Base-by-base conservation (phyloP, 2,113 vertebrate species). In the Callionymus lyra region DNA sequence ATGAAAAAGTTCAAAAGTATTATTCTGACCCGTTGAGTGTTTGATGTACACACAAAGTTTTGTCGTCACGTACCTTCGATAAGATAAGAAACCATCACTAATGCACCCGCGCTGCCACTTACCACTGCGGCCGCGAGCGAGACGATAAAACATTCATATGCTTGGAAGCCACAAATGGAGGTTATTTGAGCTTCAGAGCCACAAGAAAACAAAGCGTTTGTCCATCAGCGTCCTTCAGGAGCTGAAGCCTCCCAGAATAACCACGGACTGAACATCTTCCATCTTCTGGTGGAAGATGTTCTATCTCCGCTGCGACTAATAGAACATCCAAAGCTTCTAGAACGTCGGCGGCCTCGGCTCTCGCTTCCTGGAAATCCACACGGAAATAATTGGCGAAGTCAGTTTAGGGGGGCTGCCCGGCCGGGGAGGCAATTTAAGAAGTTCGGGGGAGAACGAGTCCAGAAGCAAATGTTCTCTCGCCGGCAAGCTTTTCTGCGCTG, bases 281-380 rank as follows among this genome's bases (percentile, higher is more conserved):
- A 49, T 69, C 65, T 54, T 50, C 59, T 21, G 40, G 8, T 3
- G 6, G 35, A n/a, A n/a, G n/a, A n/a, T n/a, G n/a, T n/a, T n/a
- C 70, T 82, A 81, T 81, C 78, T 79, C 78, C 38, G n/a, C 56
- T 16, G 52, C 12, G 71, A 77, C 71, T 81, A 81, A 79, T 77
- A 74, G 51, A 48, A 50, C 49, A 44, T 65, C 74, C 56, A 72
- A 68, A 82, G 71, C 69, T 57, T 55, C 61, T 54, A 63, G 69
- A 79, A 81, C 73, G 76, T 73, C 76, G 75, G 55, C 45, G 58
- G 53, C 47, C 58, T 38, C 1, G 46, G 54, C 63, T 42, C n/a
- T 15, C 63, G 57, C n/a, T n/a, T 59, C 63, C 72, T 64, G 65
- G 40, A 72, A 71, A 65, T 68, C 41, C 60, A 9, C 17, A 71